phyloP scores from a whole-genome alignment of 2,113 vertebrate species.

The Prochilodus magdalenae region DNA sequence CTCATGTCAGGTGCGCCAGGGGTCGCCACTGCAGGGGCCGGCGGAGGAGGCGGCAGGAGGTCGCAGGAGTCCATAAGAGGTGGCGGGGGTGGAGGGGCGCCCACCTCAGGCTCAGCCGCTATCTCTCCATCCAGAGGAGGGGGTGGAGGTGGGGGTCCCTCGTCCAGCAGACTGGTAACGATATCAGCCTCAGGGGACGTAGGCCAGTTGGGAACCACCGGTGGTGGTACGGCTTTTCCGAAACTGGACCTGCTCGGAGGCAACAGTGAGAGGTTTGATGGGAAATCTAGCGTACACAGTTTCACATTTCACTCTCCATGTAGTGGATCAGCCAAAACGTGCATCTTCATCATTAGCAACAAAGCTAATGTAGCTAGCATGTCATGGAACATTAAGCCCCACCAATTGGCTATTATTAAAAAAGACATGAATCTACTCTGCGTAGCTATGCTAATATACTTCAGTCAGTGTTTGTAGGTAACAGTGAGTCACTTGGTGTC shows the following conservation, averaged over 20 bases:
- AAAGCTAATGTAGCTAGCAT: too few relatives aligned
- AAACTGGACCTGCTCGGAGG: constrained; percentile 68
- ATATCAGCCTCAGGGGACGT: constrained; percentile 63
- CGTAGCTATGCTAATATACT: too few relatives aligned
- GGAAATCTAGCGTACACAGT: too few relatives aligned
- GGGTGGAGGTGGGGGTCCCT: constrained; percentile 56
- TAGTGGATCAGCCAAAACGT: too few relatives aligned
- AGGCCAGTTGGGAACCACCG: constrained; percentile 63
- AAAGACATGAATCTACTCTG: too few relatives aligned
- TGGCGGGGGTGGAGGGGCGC: constrained; percentile 46
- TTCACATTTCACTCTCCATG: too few relatives aligned
- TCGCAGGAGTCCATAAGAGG: constrained; percentile 26
- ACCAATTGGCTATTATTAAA: too few relatives aligned
- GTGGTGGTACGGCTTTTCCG: constrained; percentile 71
- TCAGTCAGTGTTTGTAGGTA: too few relatives aligned
- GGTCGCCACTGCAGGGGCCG: constrained; percentile 1
- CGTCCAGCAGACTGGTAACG: constrained; percentile 53
- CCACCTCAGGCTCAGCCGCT: neutral
- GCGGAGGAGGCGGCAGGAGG: constrained; percentile 46
- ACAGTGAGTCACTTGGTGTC: too few relatives aligned
- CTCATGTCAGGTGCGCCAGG: constrained; percentile 9
- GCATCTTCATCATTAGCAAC: too few relatives aligned
- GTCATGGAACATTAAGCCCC: too few relatives aligned
- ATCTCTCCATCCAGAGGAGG: neutral
- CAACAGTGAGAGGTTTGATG: too few relatives aligned